Evolutionary conservation across 1,140 invertebrate genomes (phyloP).

Genomic region (Aphelenchoides besseyi): DNA sequence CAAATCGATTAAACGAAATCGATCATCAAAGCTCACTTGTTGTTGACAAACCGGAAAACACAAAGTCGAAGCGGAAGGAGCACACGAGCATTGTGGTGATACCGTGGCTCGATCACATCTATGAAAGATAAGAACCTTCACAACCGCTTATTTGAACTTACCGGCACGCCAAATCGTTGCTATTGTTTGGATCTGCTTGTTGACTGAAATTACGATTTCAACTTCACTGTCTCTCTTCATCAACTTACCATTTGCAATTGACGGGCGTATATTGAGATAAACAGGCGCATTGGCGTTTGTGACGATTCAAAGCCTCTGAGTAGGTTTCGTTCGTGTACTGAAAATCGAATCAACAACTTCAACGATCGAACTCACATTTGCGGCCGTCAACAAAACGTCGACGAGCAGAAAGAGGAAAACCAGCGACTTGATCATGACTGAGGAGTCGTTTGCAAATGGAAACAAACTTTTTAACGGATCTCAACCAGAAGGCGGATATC

Average conservation of each 20-base stretch:
- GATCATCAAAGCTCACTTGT: no score
- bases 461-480: not conserved
- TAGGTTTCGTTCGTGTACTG: not conserved
- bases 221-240: no score
- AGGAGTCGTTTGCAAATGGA: no score
- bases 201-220: no score
- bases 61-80: slow-evolving; percentile 8
- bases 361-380: no score
- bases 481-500: not conserved
- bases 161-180: slow-evolving; percentile 9
- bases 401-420: not conserved
- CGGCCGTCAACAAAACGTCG: no score
- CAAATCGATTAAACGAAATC: not conserved
- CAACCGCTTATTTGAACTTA: not conserved
- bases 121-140: not conserved
- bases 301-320: not conserved
- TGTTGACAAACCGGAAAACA: slow-evolving; percentile 18
- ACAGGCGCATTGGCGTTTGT: slow-evolving; percentile 6
- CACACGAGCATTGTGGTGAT: slow-evolving; percentile 3
- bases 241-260: slow-evolving; percentile 19
- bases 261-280: slow-evolving; percentile 11
- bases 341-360: no score
- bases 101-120: slow-evolving; percentile 13
- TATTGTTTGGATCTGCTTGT: slow-evolving; percentile 3
- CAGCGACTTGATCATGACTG: not conserved